Base-by-base conservation (phyloP, 2,113 vertebrate genomes). In the Suricata suricatta region DNA sequence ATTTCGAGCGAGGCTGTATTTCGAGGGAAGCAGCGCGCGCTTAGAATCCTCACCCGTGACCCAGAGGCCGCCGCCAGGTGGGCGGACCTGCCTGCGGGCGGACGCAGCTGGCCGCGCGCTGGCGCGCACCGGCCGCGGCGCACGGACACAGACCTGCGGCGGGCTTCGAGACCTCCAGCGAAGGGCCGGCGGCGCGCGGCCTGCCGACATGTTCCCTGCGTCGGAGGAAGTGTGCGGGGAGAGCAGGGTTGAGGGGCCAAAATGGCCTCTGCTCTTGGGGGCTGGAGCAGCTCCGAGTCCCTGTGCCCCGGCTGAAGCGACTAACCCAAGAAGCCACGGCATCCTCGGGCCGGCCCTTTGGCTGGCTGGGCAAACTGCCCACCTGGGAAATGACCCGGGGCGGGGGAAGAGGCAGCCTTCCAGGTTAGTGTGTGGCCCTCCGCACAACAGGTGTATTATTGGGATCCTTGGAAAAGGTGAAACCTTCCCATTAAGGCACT, bases 11-110 rank as follows among this genome's bases (percentile, higher is more conserved):
- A 90, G 52, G 81, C 41, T 81, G 80, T 21, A 50, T 63, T 97
- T 98, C 96, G 82, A 98, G 96, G 96, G 97, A 98, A 96, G 87
- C 72, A n/a, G 86, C 60, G 89, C 33, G 0, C 5, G 33, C 93
- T 31, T 21, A 4, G 21, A 14, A 35, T 38, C 27, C 85, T 95
- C 95, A 93, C 31, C 93, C 44, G 68, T 95, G 95, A 95, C 83
- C 82, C 1, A 31, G 16, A 90, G 87, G 60, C 60, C 12, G 35
- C 33, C 8, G 68, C 33, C 60, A 17, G 84, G 81, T 31, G 38
- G 54, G 54, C 64, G 7, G 77, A 69, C 57, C 93, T 86, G 96
- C 96, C 88, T 66, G 52, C 5, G 66, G 95, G 88, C 85, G 5
- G 68, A 44, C 15, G 69, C 27, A 5, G 94, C 92, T 44, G 12